Percentiles rank a stretch among this genome's conserved stretches.
phyloP scores from a whole-genome alignment of 1,140 invertebrate genomes.

The Drosophila azteca region DNA sequence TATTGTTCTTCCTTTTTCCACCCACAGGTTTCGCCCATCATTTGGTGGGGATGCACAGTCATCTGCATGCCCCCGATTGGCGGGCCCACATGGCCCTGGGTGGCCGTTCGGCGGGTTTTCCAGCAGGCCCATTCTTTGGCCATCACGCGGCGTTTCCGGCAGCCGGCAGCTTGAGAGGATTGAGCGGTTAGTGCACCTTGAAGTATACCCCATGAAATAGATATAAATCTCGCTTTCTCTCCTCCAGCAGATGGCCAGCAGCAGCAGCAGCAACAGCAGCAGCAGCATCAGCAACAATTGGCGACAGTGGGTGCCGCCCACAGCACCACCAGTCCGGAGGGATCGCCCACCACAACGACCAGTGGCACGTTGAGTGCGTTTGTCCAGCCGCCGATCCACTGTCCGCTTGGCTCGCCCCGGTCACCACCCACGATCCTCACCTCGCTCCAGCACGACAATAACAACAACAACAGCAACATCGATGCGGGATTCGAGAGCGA shows the following conservation, averaged over 20 bases:
- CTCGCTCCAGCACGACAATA: constrained; percentile 65
- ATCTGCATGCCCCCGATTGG: constrained; percentile 86
- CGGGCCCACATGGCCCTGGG: constrained; percentile 85
- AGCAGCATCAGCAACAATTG: constrained; percentile 63
- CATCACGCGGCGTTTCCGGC: constrained; percentile 86
- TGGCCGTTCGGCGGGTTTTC: constrained; percentile 61
- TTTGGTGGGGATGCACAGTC: constrained; percentile 85
- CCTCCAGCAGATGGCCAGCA: constrained; percentile 33
- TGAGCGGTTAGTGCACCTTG: constrained; percentile 51
- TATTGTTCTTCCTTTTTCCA: constrained; percentile 25
- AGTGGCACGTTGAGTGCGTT: constrained; percentile 60
- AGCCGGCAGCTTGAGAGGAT: constrained; percentile 72
- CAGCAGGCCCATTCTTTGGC: constrained; percentile 84
- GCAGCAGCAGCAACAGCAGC: constrained; percentile 67
- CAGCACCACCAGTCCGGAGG: constrained; percentile 88
- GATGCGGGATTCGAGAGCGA: constrained; percentile 85
- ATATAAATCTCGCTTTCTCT: not conserved
- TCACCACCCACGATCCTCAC: constrained; percentile 48
- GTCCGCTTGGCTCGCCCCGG: constrained; percentile 45
- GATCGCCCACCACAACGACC: constrained; percentile 79
- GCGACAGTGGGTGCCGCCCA: constrained; percentile 85
- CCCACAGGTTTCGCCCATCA: constrained; percentile 88
- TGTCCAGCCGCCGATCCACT: constrained; percentile 48
- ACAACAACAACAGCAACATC: constrained; percentile 74
- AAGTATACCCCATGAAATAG: not conserved